Base-by-base conservation (phyloP, 2,888 invertebrate genomes). In the Lycia hirtaria region DNA sequence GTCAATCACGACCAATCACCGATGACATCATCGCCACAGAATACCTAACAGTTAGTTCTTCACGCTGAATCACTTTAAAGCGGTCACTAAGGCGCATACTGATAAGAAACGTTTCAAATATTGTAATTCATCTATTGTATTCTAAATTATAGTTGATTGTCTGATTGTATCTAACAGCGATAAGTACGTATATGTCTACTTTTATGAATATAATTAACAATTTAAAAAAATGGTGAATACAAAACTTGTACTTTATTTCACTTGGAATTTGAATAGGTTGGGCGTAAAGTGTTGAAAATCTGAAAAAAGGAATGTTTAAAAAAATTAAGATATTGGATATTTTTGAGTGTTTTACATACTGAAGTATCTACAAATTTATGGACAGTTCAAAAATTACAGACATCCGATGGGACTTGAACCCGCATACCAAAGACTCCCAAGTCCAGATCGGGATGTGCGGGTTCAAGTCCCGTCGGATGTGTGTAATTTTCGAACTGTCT, bases 21-120 rank as follows among this genome's bases (percentile, higher is more conserved):
- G 63, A 60, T 83, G 81, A 81, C 75, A 77, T 82, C 82, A 82
- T 62, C 51, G 59, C 56, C 56, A 64, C 47, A 55, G 45, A 41
- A 32, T 45, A 43, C 15, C 7, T 26, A 24, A n/a, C 43, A 48
- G 48, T 28, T 26, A 17, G 10, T 41, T 41, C 17, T 4, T 28
- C 32, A 22, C 41, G 49, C 43, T 37, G 43, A 33, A 40, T 26
- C 48, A 28, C 47, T 43, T 2, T 15, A 26, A 43, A 59, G 56
- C 40, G 30, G 48, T 26, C n/a, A 30, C 56, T 33, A 58, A 33
- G 10, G 32, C 45, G 52, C 33, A 60, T 62, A 55, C 51, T 50
- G 62, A 57, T 62, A 62, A 54, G 53, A 52, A 10, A 37, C 51
- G 44, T 47, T 47, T 51, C 17, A 56, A 51, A 33, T 51, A 47